These are phyloP conservation scores for Baronia brevicornis DNA, from an alignment of 2,888 invertebrate species.

Conservation along the genomic window DNA sequence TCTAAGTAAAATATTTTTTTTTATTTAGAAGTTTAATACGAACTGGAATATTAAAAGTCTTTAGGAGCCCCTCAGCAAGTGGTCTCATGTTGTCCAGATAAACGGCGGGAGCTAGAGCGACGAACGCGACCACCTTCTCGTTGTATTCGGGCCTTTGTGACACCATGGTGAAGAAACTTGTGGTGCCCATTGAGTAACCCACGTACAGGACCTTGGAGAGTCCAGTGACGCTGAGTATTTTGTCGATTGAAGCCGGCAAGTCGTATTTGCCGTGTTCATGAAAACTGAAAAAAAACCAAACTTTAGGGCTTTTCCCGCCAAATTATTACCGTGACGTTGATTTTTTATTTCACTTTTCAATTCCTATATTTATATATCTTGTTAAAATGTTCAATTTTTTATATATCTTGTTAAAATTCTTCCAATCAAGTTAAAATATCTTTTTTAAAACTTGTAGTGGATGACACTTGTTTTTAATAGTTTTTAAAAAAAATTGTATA, in stretches of 20 bases:
- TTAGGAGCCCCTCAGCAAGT: conserved; percentile 30
- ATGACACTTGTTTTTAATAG: too few species aligned
- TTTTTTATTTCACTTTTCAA: too few species aligned
- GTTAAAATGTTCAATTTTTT: too few species aligned
- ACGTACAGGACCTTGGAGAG: conserved; percentile 60
- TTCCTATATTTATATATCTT: too few species aligned
- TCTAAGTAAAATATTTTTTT: too few species aligned
- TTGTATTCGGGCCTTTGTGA: conserved; percentile 72
- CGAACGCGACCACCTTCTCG: conserved; percentile 59
- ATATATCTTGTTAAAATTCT: too few species aligned
- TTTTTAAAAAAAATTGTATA: too few species aligned
- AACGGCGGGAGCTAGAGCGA: conserved; percentile 71
- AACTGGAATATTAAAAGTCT: conserved; percentile 40
- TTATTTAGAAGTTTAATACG: too few species aligned
- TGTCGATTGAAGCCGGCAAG: conserved; percentile 71
- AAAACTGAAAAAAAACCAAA: conserved; percentile 51
- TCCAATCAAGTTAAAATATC: too few species aligned
- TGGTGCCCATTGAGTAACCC: conserved; percentile 77
- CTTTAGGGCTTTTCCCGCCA: too few species aligned
- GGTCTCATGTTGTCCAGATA: conserved; percentile 48
- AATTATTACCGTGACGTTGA: too few species aligned
- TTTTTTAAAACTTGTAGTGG: too few species aligned
- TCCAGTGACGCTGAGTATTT: conserved; percentile 55
- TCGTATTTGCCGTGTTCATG: conserved; percentile 77
- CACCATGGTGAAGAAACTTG: conserved; percentile 72